Evolutionary conservation across 2,888 invertebrate species (phyloP), one percentile per base, ranked within the genome.

Genomic region (Drosophila subsilvestris): DNA sequence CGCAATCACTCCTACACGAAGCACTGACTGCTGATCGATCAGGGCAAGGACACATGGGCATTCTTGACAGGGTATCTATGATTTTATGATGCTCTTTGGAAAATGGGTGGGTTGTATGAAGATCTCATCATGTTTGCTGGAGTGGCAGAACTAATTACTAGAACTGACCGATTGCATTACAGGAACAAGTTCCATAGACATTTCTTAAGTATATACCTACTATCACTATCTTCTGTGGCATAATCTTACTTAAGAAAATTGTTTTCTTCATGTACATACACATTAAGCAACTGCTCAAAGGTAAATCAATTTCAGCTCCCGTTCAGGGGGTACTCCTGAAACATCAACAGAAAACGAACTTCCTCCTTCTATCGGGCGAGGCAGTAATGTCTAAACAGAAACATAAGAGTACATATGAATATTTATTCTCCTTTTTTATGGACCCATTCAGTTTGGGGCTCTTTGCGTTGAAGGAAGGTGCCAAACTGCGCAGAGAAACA

Each of bases 1-100:
- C 58, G 63, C 58, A 72, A 73, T 88, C 88, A 88, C 88, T 88
- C 88, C 88, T 86, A 80, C 87, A 32, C 70, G 73, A 83, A 80
- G 74, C 79, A 78, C 67, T 82, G 84, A 78, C 80, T 82, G 80
- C 65, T 80, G 79, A 76, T 70, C 53, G 51, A 22, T 14, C 55
- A 29, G 27, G 27, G 18, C 44, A 14, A 56, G 63, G 66, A 51
- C 66, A 18, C n/a, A 1, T 9, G 54, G 32, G 48, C 63, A 9
- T 14, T 1, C 5, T 14, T 44, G 65, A n/a, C 7, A 5, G 43
- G 18, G 3, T 17, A 32, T 65, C 6, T 18, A 7, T n/a, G 58
- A 27, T 48, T 68, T 66, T 44, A 68, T 53, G 50, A 20, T 20
- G 22, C 10, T 17, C 60, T 54, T n/a, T 25, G 10, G 14, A n/a